Evolutionary conservation across 2,888 invertebrate genomes (phyloP).

Genomic region (Pemphredon lugubris): DNA sequence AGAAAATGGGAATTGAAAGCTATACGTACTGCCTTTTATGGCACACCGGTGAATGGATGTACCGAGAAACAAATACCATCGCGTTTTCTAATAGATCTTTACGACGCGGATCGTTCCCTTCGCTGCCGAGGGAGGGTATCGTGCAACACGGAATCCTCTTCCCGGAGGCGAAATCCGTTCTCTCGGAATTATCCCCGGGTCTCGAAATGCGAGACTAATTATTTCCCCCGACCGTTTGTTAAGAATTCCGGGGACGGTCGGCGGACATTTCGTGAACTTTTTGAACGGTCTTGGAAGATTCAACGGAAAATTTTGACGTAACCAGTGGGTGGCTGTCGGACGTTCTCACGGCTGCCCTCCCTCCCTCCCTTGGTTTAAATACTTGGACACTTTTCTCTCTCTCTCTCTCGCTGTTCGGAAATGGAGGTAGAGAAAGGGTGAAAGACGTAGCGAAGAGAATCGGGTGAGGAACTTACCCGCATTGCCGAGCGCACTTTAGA

Average conservation of each 20-base stretch:
- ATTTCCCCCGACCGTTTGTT: too few species aligned
- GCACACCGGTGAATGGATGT: conserved; percentile 2
- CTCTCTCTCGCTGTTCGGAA: conserved; percentile 1
- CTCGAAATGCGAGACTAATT: too few species aligned
- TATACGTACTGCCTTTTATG: background rate
- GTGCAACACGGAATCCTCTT: background rate
- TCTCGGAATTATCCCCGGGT: too few species aligned
- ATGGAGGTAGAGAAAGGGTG: conserved; percentile 22
- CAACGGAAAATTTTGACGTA: conserved; percentile 8
- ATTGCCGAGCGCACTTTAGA: conserved; percentile 44
- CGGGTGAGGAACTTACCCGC: conserved; percentile 47
- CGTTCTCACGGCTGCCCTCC: conserved; percentile 52
- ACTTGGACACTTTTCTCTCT: conserved; percentile 46
- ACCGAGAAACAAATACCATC: background rate
- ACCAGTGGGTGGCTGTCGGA: background rate
- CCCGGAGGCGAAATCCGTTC: background rate
- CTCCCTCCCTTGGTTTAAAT: conserved; percentile 49
- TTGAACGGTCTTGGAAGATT: background rate
- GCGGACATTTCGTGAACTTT: background rate
- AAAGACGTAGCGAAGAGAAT: conserved; percentile 20
- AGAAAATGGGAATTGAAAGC: conserved; percentile 18
- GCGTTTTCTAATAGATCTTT: conserved; percentile 5
- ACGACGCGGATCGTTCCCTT: background rate
- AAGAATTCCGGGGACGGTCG: background rate
- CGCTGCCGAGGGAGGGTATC: background rate